Conservation (phyloP, 2,797 vertebrate genomes). For the Acanthurus tractus region DNA sequence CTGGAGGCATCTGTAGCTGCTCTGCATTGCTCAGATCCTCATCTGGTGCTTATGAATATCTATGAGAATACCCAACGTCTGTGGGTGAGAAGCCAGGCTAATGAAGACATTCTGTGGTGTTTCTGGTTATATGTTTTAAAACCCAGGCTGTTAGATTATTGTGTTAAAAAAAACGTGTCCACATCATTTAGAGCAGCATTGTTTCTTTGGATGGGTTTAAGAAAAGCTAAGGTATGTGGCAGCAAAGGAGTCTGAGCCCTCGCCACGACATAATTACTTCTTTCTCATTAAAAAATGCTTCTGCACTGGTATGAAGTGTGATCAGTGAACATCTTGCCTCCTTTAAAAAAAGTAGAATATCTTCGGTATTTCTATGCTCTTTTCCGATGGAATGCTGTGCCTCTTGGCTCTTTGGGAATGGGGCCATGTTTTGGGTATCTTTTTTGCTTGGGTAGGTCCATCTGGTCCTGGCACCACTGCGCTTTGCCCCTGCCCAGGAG, state of each 20-base stretch:
- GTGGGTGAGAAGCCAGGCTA: conserved; percentile 72
- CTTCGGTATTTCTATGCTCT: conserved; percentile 64
- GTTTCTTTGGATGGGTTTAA: conserved; percentile 34
- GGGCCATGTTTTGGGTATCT: conserved; percentile 77
- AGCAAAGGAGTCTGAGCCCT: conserved; percentile 12
- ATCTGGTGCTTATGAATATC: conserved; percentile 81
- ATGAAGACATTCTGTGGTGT: conserved; percentile 77
- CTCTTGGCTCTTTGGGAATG: conserved; percentile 77
- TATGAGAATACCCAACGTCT: conserved; percentile 71
- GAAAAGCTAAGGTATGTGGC: conserved; percentile 45
- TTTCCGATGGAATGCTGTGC: conserved; percentile 70
- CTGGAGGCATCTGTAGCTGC: conserved; percentile 78
- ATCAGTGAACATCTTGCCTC: conserved; percentile 61
- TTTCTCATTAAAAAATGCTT: conserved; percentile 63
- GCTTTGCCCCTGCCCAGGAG: conserved; percentile 82
- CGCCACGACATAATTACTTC: conserved; percentile 35
- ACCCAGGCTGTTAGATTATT: conserved; percentile 48
- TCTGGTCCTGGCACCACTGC: conserved; percentile 79
- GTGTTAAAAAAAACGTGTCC: conserved; percentile 44
- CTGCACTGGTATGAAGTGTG: conserved; percentile 36
- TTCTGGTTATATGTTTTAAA: conserved; percentile 30
- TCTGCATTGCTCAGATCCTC: conserved; percentile 78
- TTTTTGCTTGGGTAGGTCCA: conserved; percentile 81
- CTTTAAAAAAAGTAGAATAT: conserved; percentile 53
- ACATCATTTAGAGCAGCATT: conserved; percentile 58